Conservation (phyloP, 1,140 invertebrate genomes). For the Polyergus mexicanus region DNA sequence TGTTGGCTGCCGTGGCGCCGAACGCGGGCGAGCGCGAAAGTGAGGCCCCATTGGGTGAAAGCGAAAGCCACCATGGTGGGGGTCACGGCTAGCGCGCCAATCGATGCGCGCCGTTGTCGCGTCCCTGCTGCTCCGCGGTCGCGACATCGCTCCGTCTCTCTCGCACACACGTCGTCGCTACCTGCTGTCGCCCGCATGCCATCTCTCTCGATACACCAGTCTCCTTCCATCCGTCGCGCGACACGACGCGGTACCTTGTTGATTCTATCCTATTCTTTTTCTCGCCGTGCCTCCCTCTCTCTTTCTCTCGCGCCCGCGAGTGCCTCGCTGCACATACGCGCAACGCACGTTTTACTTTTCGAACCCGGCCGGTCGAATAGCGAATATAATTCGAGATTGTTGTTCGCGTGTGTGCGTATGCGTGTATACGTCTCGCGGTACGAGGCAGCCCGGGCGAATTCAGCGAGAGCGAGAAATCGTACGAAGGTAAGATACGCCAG, state of each 20-base stretch:
- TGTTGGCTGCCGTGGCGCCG: slow-evolving; percentile 78
- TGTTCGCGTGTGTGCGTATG: neutral
- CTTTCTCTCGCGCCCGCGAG: neutral
- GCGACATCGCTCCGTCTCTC: slow-evolving; percentile 8
- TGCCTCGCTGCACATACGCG: slow-evolving; percentile 54
- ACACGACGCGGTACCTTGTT: slow-evolving; percentile 38
- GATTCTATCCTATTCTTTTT: slow-evolving; percentile 13
- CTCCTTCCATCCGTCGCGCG: slow-evolving; percentile 42
- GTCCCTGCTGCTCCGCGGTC: slow-evolving; percentile 65
- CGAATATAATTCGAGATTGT: slow-evolving; percentile 64
- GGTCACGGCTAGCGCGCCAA: slow-evolving; percentile 86
- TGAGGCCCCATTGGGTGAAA: slow-evolving; percentile 87
- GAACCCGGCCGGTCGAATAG: slow-evolving; percentile 57
- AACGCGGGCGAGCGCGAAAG: slow-evolving; percentile 85
- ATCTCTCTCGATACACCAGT: slow-evolving; percentile 16
- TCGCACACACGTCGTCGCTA: neutral
- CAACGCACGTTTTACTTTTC: slow-evolving; percentile 71
- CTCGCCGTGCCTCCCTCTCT: slow-evolving; percentile 28
- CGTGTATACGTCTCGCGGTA: neutral
- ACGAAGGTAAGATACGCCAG: slow-evolving; percentile 20
- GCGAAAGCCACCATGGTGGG: slow-evolving; percentile 86
- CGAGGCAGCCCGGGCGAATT: slow-evolving; percentile 16
- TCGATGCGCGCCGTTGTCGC: slow-evolving; percentile 82
- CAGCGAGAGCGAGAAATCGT: slow-evolving; percentile 8
- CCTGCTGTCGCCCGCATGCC: slow-evolving; percentile 34